Conservation (phyloP, 2,113 vertebrate genomes). For the Nesogale talazaci region DNA sequence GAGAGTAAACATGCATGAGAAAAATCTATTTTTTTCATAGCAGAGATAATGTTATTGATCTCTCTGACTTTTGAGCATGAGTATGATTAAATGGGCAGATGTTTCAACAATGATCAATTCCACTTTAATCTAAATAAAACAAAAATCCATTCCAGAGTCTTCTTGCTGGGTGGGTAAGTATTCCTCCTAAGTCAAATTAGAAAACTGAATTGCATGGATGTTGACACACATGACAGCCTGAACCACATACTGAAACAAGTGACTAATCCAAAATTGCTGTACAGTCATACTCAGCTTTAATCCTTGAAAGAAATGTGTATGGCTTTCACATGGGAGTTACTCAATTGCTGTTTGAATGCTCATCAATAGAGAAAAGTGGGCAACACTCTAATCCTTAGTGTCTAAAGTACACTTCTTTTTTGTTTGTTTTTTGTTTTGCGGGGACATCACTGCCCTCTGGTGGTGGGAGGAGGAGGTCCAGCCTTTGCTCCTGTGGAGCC, state of each 20-base stretch:
- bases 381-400: neutral
- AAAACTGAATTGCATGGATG: constrained; percentile 25
- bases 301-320: constrained; percentile 33
- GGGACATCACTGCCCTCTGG: too few relatives aligned
- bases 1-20: neutral
- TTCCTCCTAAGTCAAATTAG: neutral
- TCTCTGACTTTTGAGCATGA: neutral
- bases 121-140: constrained; percentile 42
- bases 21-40: neutral
- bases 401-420: neutral
- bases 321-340: constrained; percentile 30
- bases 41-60: neutral
- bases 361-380: neutral
- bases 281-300: constrained; percentile 40
- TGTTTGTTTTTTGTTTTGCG: neutral
- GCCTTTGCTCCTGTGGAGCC: too few relatives aligned
- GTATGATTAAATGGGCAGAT: neutral
- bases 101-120: neutral
- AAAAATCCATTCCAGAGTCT: neutral
- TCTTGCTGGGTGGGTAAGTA: neutral
- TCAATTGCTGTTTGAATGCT: neutral
- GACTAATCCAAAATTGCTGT: constrained; percentile 24
- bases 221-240: constrained; percentile 11
- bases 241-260: constrained; percentile 36
- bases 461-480: too few relatives aligned